phyloP scores from a whole-genome alignment of 2,888 invertebrate genomes.

The Machimus atricapillus region DNA sequence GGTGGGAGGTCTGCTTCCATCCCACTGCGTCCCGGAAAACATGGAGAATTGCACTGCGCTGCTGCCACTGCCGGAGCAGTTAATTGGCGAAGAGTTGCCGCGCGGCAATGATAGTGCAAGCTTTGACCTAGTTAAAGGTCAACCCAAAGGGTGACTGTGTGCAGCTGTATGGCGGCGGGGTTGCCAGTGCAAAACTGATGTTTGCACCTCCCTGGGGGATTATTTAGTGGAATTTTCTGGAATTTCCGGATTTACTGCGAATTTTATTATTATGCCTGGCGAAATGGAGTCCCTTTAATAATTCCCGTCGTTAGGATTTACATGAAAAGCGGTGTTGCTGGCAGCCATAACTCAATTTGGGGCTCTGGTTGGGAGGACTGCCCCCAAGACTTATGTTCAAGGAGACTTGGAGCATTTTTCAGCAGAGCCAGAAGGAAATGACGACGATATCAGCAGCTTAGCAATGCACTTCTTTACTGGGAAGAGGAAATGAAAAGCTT shows the following conservation, averaged over 20 bases:
- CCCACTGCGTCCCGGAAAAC: neutral
- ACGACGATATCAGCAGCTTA: neutral
- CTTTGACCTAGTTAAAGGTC: constrained; percentile 42
- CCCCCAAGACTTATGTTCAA: neutral
- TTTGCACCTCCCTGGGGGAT: neutral
- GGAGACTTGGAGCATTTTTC: neutral
- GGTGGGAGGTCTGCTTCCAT: neutral
- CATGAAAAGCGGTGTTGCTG: neutral
- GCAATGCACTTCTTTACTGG: neutral
- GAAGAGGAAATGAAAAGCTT: neutral
- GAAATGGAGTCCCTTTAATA: neutral
- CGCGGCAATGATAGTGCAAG: constrained; percentile 37
- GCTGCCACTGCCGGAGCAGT: neutral
- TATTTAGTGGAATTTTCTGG: neutral
- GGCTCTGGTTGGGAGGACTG: neutral
- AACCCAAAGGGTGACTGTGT: constrained; percentile 32
- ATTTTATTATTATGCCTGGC: neutral
- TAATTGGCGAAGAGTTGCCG: constrained; percentile 2
- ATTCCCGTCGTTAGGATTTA: neutral
- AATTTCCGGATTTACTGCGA: neutral
- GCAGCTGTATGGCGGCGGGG: neutral
- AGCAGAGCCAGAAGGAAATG: neutral
- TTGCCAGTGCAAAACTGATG: neutral
- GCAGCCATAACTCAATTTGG: neutral
- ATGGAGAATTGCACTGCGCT: neutral